phyloP scores from a whole-genome alignment of 2,113 vertebrate genomes.

The Mustela lutreola region DNA sequence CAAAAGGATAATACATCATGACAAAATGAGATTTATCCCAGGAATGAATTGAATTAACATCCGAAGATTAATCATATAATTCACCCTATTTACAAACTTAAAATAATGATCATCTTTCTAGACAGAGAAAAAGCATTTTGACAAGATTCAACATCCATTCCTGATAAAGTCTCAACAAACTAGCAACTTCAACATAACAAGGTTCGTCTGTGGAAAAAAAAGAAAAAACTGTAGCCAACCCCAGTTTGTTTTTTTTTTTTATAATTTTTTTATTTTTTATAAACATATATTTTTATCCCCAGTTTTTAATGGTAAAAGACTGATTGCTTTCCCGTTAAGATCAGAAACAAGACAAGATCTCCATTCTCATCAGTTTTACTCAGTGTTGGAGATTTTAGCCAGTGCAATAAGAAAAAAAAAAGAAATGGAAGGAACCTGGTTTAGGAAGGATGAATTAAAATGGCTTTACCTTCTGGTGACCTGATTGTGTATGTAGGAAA shows the following conservation, averaged over 20 bases:
- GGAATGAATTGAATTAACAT: background rate
- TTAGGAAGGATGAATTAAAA: conserved; percentile 21
- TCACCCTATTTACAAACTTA: background rate
- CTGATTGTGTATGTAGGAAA: background rate
- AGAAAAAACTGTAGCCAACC: background rate
- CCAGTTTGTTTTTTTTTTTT: conserved; percentile 57
- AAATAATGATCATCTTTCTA: conserved; percentile 5
- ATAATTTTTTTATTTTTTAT: too few relatives aligned
- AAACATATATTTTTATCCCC: too few relatives aligned
- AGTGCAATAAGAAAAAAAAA: conserved; percentile 12
- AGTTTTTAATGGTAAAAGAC: conserved; percentile 48
- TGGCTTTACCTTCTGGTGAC: background rate
- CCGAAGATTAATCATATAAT: background rate
- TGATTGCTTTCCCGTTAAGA: background rate
- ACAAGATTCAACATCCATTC: conserved; percentile 3
- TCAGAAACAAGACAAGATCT: background rate
- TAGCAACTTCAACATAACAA: background rate
- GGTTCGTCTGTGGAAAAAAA: background rate
- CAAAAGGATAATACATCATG: conserved; percentile 26
- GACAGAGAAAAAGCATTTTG: background rate
- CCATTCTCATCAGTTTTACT: background rate
- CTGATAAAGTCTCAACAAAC: conserved; percentile 26
- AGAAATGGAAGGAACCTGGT: background rate
- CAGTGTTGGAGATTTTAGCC: background rate
- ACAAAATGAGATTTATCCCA: background rate